phyloP scores from a whole-genome alignment of 2,888 invertebrate species.

The Elegia similella region DNA sequence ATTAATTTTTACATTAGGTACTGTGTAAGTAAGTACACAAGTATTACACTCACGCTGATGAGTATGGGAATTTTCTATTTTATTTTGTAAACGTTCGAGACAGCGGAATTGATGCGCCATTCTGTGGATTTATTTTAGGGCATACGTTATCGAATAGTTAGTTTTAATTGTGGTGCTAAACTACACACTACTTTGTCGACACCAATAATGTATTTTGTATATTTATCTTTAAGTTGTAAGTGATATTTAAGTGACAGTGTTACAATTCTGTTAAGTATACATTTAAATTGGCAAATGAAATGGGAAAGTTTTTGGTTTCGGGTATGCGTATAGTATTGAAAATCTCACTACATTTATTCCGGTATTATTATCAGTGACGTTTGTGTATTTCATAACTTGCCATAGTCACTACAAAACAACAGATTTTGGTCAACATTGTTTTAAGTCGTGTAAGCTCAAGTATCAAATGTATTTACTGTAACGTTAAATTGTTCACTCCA shows the following conservation, averaged over 20 bases:
- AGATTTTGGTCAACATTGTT: slow-evolving; percentile 21
- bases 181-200: slow-evolving; percentile 53
- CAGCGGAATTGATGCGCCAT: slow-evolving; percentile 47
- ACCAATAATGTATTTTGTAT: slow-evolving; percentile 64
- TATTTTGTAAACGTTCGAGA: slow-evolving; percentile 33
- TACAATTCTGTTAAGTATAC: slow-evolving; percentile 28
- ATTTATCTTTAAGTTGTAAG: slow-evolving; percentile 59
- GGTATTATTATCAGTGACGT: slow-evolving; percentile 20
- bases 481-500: slow-evolving; percentile 20
- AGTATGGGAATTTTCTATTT: slow-evolving; percentile 40
- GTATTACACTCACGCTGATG: slow-evolving; percentile 53
- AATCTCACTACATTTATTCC: slow-evolving; percentile 44
- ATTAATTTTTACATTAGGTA: slow-evolving; percentile 69
- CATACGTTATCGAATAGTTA: slow-evolving; percentile 54
- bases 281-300: slow-evolving; percentile 43
- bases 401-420: slow-evolving; percentile 24
- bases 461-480: slow-evolving; percentile 22
- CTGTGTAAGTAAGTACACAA: slow-evolving; percentile 58
- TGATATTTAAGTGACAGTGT: slow-evolving; percentile 52
- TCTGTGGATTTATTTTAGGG: slow-evolving; percentile 51
- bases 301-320: slow-evolving; percentile 32
- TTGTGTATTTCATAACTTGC: slow-evolving; percentile 23
- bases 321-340: slow-evolving; percentile 24
- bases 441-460: slow-evolving; percentile 22
- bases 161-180: slow-evolving; percentile 70